Evolutionary conservation across 2,113 vertebrate species (phyloP).

Genomic region (Pipra filicauda): DNA sequence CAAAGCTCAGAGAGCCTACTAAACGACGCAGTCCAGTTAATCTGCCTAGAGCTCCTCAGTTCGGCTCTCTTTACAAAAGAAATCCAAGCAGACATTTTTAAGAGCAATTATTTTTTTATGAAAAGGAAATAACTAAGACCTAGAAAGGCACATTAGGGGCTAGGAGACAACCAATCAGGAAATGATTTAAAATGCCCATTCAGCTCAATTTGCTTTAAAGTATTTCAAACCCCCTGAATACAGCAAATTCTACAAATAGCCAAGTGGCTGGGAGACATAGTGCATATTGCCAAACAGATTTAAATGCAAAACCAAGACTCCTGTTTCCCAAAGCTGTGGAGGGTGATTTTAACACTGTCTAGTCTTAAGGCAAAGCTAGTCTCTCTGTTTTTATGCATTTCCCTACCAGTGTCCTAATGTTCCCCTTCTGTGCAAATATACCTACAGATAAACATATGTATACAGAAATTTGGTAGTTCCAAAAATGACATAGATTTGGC

Average conservation of each 20-base stretch:
- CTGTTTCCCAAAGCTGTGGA: conserved; percentile 36
- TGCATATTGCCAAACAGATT: conserved; percentile 45
- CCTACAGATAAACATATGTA: neutral
- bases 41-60: conserved; percentile 55
- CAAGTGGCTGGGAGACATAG: neutral
- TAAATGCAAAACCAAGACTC: conserved; percentile 57
- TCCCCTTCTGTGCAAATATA: neutral
- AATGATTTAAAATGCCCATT: conserved; percentile 51
- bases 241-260: conserved; percentile 22
- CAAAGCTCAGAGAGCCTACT: conserved; percentile 61
- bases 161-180: conserved; percentile 66
- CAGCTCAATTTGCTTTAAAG: conserved; percentile 56
- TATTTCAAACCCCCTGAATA: conserved; percentile 51
- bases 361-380: conserved; percentile 22
- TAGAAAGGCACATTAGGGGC: conserved; percentile 43
- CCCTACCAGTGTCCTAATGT: neutral
- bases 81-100: conserved; percentile 65
- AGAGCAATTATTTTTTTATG: conserved; percentile 69
- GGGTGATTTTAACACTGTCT: conserved; percentile 17
- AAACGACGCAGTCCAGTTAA: conserved; percentile 60
- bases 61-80: conserved; percentile 60
- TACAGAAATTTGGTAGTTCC: neutral
- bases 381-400: neutral
- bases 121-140: conserved; percentile 61
- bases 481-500: neutral